Evolutionary conservation across 1,140 invertebrate species (phyloP).

Genomic region (Neelides sp.): DNA sequence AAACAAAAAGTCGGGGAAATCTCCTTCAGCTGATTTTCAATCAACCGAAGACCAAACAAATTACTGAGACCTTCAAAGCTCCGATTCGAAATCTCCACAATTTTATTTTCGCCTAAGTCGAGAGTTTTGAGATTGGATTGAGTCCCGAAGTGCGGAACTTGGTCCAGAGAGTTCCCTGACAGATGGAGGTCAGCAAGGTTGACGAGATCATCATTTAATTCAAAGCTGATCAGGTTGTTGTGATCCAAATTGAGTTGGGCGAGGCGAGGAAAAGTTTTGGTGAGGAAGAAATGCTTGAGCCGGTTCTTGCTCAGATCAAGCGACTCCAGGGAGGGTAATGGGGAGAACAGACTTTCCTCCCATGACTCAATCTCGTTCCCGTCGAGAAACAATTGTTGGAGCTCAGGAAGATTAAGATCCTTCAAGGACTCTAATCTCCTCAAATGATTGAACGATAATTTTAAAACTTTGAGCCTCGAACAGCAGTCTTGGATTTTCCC

Average conservation of each 20-base stretch:
- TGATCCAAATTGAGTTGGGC: constrained; percentile 71
- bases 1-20: constrained; percentile 70
- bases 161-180: constrained; percentile 29
- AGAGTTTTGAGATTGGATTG: constrained; percentile 54
- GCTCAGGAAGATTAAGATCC: constrained; percentile 72
- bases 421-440: constrained; percentile 66
- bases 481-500: constrained; percentile 69
- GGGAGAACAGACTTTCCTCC: constrained; percentile 71
- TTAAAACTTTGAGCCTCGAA: constrained; percentile 66
- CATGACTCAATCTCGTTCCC: constrained; percentile 77
- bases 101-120: constrained; percentile 75
- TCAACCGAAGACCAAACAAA: constrained; percentile 65
- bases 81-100: constrained; percentile 61
- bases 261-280: constrained; percentile 68
- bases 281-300: constrained; percentile 66
- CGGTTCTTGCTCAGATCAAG: constrained; percentile 72
- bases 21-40: constrained; percentile 75
- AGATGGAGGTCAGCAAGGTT: constrained; percentile 74
- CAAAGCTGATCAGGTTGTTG: constrained; percentile 65
- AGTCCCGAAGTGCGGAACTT: constrained; percentile 31
- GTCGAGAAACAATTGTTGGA: constrained; percentile 73
- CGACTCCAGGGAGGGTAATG: constrained; percentile 72
- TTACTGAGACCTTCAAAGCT: constrained; percentile 71
- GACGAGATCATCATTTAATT: constrained; percentile 64
- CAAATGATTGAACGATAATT: constrained; percentile 69